A percentile compares a stretch with the other conserved stretches of the same genome.
Evolutionary conservation across 2,113 vertebrate genomes (phyloP).

Genomic region (Strigops habroptila): DNA sequence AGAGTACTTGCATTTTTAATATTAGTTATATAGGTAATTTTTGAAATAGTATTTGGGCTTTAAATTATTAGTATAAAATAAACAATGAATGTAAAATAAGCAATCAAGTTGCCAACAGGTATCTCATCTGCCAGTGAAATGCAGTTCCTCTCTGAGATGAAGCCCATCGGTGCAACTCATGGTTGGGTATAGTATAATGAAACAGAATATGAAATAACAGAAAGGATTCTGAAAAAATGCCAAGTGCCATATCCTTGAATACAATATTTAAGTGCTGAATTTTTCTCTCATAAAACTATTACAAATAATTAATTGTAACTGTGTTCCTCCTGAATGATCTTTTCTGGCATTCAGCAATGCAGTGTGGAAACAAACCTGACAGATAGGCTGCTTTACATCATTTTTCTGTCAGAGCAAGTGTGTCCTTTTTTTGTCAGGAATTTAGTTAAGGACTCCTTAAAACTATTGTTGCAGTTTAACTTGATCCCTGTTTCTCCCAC

Average conservation of each 20-base stretch:
- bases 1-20: background rate
- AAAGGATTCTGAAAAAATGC: background rate
- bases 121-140: background rate
- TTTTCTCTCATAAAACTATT: background rate
- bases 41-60: background rate
- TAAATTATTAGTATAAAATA: background rate
- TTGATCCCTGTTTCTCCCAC: background rate
- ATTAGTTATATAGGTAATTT: background rate
- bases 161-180: background rate
- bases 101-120: background rate
- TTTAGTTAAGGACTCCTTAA: background rate
- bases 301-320: background rate
- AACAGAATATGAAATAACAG: background rate
- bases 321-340: background rate
- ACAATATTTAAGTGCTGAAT: background rate
- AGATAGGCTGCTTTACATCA: background rate
- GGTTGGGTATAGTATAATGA: background rate
- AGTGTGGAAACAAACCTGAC: background rate
- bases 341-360: background rate
- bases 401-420: background rate
- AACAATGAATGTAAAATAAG: background rate
- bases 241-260: background rate
- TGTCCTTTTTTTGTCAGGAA: background rate
- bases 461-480: background rate
- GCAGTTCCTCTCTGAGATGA: background rate